Evolutionary conservation across 2,888 invertebrate genomes (phyloP).

Genomic region (Ornithoptera priamus): DNA sequence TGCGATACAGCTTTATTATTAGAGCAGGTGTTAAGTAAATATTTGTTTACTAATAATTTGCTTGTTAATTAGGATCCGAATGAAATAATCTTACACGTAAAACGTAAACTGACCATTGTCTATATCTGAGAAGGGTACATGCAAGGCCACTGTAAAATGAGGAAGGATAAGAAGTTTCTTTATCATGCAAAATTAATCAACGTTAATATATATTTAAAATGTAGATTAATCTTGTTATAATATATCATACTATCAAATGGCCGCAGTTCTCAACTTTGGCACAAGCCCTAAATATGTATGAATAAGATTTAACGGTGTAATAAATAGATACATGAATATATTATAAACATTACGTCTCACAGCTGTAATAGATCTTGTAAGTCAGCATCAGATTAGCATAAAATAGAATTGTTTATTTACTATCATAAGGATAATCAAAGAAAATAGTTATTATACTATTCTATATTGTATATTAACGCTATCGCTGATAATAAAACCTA

Average conservation of each 20-base stretch:
- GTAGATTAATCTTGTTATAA: background rate
- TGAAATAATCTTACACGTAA: too few relatives aligned
- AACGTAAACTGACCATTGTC: too few relatives aligned
- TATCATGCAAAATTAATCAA: background rate
- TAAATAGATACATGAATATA: background rate
- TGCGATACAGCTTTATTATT: too few relatives aligned
- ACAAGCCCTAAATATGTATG: slow-evolving; percentile 1
- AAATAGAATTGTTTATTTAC: too few relatives aligned
- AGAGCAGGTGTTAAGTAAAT: too few relatives aligned
- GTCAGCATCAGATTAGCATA: too few relatives aligned
- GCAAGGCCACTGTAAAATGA: background rate
- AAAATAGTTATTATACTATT: too few relatives aligned
- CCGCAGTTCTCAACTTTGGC: slow-evolving; percentile 1
- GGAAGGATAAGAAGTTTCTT: background rate
- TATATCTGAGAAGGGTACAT: background rate
- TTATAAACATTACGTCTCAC: background rate
- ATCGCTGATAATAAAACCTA: too few relatives aligned
- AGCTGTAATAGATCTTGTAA: background rate
- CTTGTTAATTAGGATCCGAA: too few relatives aligned
- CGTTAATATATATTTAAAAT: background rate
- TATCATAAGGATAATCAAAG: too few relatives aligned
- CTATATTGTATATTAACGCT: too few relatives aligned
- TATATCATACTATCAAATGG: background rate
- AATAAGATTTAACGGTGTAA: background rate
- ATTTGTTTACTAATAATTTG: too few relatives aligned